A percentile compares a stretch with the other conserved stretches of the same genome.
Conservation (phyloP, 2,797 vertebrate genomes). For the Peromyscus attwateri region DNA sequence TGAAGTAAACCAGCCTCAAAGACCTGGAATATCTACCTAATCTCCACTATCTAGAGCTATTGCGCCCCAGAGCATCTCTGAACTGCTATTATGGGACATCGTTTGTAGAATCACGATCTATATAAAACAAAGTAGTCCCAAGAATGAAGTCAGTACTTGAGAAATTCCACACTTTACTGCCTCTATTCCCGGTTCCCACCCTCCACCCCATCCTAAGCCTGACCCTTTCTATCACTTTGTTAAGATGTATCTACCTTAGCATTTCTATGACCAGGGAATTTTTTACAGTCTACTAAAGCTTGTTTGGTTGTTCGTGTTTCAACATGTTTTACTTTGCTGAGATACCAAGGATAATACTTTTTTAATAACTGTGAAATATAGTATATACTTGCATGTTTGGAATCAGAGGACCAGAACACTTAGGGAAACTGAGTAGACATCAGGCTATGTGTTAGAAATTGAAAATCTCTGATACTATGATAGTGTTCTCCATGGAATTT, state of each 20-base stretch:
- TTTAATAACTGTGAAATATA: slow-evolving; percentile 12
- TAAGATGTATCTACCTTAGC: background rate
- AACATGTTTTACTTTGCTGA: background rate
- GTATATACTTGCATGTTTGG: background rate
- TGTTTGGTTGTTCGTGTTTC: background rate
- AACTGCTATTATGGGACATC: slow-evolving; percentile 73
- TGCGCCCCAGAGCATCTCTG: slow-evolving; percentile 75
- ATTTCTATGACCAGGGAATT: background rate
- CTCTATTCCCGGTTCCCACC: background rate
- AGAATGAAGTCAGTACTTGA: slow-evolving; percentile 80
- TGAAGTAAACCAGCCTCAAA: slow-evolving; percentile 68
- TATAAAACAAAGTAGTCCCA: slow-evolving; percentile 79
- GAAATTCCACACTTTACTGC: slow-evolving; percentile 72
- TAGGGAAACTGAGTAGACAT: background rate
- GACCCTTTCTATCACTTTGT: slow-evolving; percentile 43
- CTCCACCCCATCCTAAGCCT: background rate
- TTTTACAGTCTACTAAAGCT: background rate
- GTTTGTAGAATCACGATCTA: slow-evolving; percentile 66
- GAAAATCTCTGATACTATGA: background rate
- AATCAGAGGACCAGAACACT: slow-evolving; percentile 3
- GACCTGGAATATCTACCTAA: slow-evolving; percentile 72
- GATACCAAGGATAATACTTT: background rate
- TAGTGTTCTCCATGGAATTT: background rate
- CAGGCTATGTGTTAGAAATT: background rate
- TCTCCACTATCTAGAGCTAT: slow-evolving; percentile 66